Conservation (phyloP, 2,113 vertebrate genomes). For the Azemiops feae region DNA sequence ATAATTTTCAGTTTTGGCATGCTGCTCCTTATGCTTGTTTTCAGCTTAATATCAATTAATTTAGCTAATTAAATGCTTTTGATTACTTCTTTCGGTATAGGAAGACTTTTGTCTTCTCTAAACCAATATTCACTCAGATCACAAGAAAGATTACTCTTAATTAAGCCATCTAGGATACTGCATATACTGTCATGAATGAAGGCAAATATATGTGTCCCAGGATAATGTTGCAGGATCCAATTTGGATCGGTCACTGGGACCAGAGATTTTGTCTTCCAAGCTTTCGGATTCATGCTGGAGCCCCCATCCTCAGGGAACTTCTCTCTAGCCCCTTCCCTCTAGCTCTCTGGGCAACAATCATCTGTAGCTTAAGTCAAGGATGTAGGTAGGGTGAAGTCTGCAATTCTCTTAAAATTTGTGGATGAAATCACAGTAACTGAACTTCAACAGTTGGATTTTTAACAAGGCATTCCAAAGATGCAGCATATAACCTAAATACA, state of each 20-base stretch:
- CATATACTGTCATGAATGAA: too few relatives aligned
- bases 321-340: too few relatives aligned
- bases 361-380: not conserved
- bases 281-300: too few relatives aligned
- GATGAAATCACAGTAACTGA: not conserved
- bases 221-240: too few relatives aligned
- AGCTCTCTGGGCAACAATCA: not conserved
- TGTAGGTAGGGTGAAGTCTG: not conserved
- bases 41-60: not conserved
- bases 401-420: not conserved
- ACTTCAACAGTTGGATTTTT: not conserved
- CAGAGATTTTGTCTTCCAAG: too few relatives aligned
- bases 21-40: not conserved
- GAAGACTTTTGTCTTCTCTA: not conserved
- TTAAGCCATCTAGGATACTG: not conserved
- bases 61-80: not conserved
- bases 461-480: not conserved
- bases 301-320: too few relatives aligned
- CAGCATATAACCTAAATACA: not conserved
- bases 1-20: not conserved
- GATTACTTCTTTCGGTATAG: not conserved
- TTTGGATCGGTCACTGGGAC: too few relatives aligned
- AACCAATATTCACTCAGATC: not conserved
- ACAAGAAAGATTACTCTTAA: not conserved
- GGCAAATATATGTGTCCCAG: too few relatives aligned